Evolutionary conservation across 64 coral and sea anemone species (phyloP), one percentile per base, ranked within the genome.

Genomic region (Montipora capricornis): DNA sequence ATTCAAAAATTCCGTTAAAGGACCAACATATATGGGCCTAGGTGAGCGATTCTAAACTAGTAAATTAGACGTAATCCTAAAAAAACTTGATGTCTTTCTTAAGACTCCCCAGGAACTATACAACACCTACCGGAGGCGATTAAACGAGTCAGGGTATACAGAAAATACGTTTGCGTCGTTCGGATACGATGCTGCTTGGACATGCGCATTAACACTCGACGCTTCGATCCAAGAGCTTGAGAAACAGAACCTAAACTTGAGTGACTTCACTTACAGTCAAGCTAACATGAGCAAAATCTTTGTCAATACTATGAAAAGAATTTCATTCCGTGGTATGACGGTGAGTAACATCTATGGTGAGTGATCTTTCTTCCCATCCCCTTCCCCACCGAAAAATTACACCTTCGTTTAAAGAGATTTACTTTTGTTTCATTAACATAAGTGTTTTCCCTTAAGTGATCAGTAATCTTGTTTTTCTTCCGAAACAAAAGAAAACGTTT

Each of bases 121-220:
- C 68, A 11, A 26, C 15, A 70, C 70, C 24, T 95, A 95, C 75
- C 45, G 74, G 52, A 20, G 8, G 8, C 89, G 94, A n/a, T 51
- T 66, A 70, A 75, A 37, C 0, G 37, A 47, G 10, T 92, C 94
- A 5, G 68, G 77, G 11, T 95, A 95, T 70, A 9, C 22, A 37
- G 83, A 67, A 13, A 95, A 95, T 24, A 70, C 82, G 17, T 95
- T 92, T 24, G 84, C 89, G n/a, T 81, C 90, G 12, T 95, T 76
- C 46, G 94, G 94, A 49, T 92, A 95, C 75, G 94, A 95, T 75
- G 90, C 94, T 22, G 94, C 90, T 13, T 95, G 94, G 94, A 51
- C 94, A 82, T 92, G 84, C 55, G 94, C 94, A 11, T 47, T 95
- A 5, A 89, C 94, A 5, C 83, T 95, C 5, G 89, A 95, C 44